Conservation (phyloP, 2,888 invertebrate genomes). For the Clunio marinus region DNA sequence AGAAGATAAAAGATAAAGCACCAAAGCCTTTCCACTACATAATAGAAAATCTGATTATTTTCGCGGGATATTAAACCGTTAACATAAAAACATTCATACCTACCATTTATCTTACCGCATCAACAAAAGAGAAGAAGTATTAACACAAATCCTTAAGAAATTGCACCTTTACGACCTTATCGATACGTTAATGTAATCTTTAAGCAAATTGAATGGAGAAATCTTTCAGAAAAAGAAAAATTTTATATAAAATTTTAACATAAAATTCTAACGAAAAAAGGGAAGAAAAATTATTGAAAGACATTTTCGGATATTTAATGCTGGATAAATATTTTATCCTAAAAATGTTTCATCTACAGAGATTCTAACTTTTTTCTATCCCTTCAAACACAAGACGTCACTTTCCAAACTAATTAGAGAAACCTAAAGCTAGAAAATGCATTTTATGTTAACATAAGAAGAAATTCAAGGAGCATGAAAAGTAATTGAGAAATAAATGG, state of each 20-base stretch:
- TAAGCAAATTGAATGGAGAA: background rate
- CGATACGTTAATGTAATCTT: constrained; percentile 17
- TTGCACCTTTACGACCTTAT: constrained; percentile 24
- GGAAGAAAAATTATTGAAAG: too few species aligned
- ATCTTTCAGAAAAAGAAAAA: background rate
- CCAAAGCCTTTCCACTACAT: constrained; percentile 7
- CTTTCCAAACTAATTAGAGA: background rate
- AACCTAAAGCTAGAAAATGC: background rate
- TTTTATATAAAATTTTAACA: background rate
- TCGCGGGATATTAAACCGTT: background rate
- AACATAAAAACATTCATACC: too few species aligned
- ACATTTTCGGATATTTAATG: too few species aligned
- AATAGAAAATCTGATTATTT: background rate
- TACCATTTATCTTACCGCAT: constrained; percentile 1
- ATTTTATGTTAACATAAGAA: background rate
- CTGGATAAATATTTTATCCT: too few species aligned
- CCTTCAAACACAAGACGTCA: too few species aligned
- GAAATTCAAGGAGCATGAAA: background rate
- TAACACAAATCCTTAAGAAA: constrained; percentile 10
- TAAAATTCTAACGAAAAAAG: too few species aligned
- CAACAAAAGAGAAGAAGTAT: background rate
- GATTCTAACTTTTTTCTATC: too few species aligned
- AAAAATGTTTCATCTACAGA: too few species aligned
- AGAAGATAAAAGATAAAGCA: background rate
- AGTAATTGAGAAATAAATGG: background rate